These are phyloP conservation scores for Danio aesculapii DNA, from an alignment of 2,797 vertebrate species.

Conservation along the genomic window DNA sequence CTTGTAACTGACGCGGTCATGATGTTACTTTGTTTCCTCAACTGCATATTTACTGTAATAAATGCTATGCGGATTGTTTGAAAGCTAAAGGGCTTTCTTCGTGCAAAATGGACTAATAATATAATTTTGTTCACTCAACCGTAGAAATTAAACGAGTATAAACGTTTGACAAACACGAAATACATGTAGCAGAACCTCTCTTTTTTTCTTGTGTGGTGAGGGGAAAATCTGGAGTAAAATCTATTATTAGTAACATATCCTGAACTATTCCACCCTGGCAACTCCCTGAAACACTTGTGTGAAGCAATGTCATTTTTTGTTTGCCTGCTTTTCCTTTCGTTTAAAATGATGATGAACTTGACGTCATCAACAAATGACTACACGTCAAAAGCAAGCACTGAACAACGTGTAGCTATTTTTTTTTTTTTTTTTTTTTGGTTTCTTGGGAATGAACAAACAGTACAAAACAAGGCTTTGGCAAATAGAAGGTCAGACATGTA, in stretches of 20 bases:
- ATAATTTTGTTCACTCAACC: neutral
- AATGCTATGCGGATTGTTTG: neutral
- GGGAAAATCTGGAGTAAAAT: slow-evolving; percentile 49
- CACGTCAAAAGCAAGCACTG: neutral
- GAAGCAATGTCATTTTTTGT: slow-evolving; percentile 15
- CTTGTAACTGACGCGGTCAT: neutral
- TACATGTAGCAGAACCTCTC: neutral
- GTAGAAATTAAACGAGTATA: neutral
- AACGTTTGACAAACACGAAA: neutral
- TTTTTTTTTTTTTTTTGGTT: neutral
- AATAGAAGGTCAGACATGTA: neutral
- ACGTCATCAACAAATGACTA: neutral
- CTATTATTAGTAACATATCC: slow-evolving; percentile 62
- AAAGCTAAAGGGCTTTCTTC: neutral
- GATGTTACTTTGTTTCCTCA: neutral
- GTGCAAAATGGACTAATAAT: neutral
- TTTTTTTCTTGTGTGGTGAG: slow-evolving; percentile 1
- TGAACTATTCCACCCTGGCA: slow-evolving; percentile 44
- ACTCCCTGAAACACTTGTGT: slow-evolving; percentile 42
- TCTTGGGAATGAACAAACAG: neutral
- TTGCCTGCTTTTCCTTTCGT: neutral
- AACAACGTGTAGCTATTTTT: too few species aligned
- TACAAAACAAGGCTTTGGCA: neutral
- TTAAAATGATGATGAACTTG: neutral
- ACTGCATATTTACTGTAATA: neutral